Conservation (phyloP, 2,797 vertebrate genomes). For the Linurgus olivaceus region DNA sequence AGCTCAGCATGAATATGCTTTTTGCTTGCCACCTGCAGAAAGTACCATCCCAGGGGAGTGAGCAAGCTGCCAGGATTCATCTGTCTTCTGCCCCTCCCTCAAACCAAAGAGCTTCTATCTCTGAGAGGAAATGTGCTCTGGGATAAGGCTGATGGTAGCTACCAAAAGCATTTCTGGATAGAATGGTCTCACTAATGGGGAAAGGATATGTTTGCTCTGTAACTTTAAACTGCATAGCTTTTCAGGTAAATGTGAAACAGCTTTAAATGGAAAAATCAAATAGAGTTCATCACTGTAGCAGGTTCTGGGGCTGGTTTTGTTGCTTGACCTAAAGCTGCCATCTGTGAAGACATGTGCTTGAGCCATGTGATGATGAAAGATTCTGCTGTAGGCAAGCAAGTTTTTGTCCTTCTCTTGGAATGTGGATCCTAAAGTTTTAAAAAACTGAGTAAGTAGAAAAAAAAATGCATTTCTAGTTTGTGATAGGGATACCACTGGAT, state of each 20-base stretch:
- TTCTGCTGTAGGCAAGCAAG: constrained; percentile 5
- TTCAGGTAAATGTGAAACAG: not conserved
- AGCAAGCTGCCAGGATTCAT: not conserved
- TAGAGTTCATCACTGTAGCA: not conserved
- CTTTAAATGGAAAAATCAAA: not conserved
- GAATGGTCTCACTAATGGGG: not conserved
- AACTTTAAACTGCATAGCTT: not conserved
- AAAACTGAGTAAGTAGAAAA: not conserved
- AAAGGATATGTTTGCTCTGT: not conserved
- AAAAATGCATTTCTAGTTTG: not conserved
- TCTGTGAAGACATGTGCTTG: not conserved
- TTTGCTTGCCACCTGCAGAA: not conserved
- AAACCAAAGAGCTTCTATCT: not conserved
- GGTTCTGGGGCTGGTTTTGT: not conserved
- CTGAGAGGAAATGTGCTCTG: not conserved
- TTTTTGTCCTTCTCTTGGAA: not conserved
- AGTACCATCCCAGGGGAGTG: rapidly evolving
- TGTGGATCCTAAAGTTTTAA: not conserved
- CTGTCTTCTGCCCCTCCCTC: not conserved
- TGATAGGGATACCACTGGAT: not conserved
- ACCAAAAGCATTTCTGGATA: not conserved
- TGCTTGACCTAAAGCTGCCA: not conserved
- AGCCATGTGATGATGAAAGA: not conserved
- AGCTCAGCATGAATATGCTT: not conserved
- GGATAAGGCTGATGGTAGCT: not conserved